These are phyloP conservation scores for Drosophila meridionalis DNA, from an alignment of 2,888 invertebrate genomes.

Conservation along the genomic window DNA sequence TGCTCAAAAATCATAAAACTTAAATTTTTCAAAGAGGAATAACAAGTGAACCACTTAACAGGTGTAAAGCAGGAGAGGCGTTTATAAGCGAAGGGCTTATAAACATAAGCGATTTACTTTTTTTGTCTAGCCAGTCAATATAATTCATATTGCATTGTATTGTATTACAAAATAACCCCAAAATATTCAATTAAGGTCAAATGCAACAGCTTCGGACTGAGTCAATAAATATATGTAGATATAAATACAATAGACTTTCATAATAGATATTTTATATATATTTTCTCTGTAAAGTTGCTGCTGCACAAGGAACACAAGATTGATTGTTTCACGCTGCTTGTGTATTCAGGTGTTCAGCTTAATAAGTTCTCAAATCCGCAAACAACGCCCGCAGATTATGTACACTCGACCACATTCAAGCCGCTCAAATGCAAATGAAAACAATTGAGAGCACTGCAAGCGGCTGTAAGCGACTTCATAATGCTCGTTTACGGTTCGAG, in stretches of 20 bases:
- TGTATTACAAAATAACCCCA: too few relatives aligned
- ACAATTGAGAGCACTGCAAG: background rate
- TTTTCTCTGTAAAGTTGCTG: too few relatives aligned
- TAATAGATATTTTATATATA: too few relatives aligned
- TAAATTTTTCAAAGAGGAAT: too few relatives aligned
- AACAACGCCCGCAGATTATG: slow-evolving; percentile 11
- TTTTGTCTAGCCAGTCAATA: background rate
- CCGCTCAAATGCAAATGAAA: slow-evolving; percentile 1
- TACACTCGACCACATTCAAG: slow-evolving; percentile 2
- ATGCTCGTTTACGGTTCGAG: background rate
- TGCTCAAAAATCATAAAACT: background rate
- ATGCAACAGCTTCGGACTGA: too few relatives aligned
- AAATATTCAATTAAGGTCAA: too few relatives aligned
- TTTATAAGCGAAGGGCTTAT: background rate
- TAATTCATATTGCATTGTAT: too few relatives aligned
- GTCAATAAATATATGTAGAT: too few relatives aligned
- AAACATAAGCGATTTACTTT: too few relatives aligned
- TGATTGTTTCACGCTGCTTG: too few relatives aligned
- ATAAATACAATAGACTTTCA: too few relatives aligned
- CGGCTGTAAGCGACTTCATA: background rate
- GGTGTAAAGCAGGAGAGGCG: background rate
- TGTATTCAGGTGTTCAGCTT: slow-evolving; percentile 4
- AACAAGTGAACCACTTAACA: background rate
- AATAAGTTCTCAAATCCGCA: background rate
- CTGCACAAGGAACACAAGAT: too few relatives aligned